Evolutionary conservation across 2,113 vertebrate genomes (phyloP).

Genomic region (Neodon shergylaensis): DNA sequence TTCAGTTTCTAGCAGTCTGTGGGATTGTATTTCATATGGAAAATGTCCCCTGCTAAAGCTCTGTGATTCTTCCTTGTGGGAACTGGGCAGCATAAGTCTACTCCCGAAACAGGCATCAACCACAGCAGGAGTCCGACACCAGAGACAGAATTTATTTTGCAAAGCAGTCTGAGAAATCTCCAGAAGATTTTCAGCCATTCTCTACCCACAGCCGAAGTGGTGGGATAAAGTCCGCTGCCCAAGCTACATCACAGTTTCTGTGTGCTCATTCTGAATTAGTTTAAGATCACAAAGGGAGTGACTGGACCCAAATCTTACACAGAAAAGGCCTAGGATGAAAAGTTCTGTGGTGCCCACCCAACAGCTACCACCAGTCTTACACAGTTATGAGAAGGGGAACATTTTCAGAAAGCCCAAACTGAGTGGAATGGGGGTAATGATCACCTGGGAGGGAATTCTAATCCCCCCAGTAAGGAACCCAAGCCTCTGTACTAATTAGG

Average conservation of each 20-base stretch:
- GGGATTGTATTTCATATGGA: not conserved
- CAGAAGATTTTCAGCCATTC: not conserved
- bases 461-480: not conserved
- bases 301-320: not conserved
- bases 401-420: not conserved
- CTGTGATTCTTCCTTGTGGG: not conserved
- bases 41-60: not conserved
- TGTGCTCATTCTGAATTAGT: conserved; percentile 19
- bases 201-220: not conserved
- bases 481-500: not conserved
- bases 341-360: not conserved
- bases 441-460: not conserved
- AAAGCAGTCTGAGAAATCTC: conserved; percentile 13
- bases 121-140: not conserved
- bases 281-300: conserved; percentile 9
- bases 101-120: not conserved
- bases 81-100: not conserved
- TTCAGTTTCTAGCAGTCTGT: not conserved
- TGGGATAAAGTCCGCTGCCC: not conserved
- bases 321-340: conserved; percentile 3
- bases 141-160: conserved; percentile 49
- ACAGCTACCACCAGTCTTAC: not conserved
- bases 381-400: not conserved
- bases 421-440: not conserved
- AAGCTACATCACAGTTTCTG: not conserved